Evolutionary conservation across 2,888 invertebrate species (phyloP).

Genomic region (Tryphoninae sp.): DNA sequence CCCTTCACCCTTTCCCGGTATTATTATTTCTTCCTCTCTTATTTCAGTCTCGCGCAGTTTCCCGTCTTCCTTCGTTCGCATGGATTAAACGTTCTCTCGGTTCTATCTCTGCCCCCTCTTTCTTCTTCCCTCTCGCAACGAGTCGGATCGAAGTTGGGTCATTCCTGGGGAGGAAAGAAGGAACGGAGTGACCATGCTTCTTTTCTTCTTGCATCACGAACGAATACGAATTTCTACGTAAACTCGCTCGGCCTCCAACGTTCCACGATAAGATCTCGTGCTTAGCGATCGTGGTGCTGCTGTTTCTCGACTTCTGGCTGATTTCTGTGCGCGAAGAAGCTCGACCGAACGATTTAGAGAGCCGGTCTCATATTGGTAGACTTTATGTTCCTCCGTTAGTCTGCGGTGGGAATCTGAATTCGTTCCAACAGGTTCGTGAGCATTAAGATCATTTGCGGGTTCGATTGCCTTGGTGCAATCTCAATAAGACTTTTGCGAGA

Average conservation of each 20-base stretch:
- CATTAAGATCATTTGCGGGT: not conserved
- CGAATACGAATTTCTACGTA: constrained; percentile 78
- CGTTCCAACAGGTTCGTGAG: not conserved
- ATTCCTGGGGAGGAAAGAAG: constrained; percentile 30
- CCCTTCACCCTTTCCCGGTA: constrained; percentile 37
- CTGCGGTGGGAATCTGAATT: not conserved
- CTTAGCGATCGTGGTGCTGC: constrained; percentile 69
- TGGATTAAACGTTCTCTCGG: constrained; percentile 30
- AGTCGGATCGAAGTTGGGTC: constrained; percentile 39
- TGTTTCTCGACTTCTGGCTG: constrained; percentile 68
- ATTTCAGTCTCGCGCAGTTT: constrained; percentile 8
- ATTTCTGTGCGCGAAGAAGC: constrained; percentile 7
- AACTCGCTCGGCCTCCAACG: constrained; percentile 72
- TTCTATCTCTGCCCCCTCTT: constrained; percentile 4
- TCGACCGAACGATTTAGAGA: not conserved
- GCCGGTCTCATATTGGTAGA: not conserved
- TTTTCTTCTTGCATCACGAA: constrained; percentile 59
- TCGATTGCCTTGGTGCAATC: not conserved
- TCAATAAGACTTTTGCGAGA: not conserved
- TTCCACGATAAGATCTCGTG: constrained; percentile 74
- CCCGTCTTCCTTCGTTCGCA: constrained; percentile 18
- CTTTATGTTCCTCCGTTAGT: not conserved
- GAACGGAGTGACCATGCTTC: constrained; percentile 16
- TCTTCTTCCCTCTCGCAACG: constrained; percentile 2
- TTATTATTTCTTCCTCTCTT: constrained; percentile 33